Evolutionary conservation across 2,797 vertebrate species (phyloP), one percentile per base, ranked within the genome.

Genomic region (Enteromius argenteus): DNA sequence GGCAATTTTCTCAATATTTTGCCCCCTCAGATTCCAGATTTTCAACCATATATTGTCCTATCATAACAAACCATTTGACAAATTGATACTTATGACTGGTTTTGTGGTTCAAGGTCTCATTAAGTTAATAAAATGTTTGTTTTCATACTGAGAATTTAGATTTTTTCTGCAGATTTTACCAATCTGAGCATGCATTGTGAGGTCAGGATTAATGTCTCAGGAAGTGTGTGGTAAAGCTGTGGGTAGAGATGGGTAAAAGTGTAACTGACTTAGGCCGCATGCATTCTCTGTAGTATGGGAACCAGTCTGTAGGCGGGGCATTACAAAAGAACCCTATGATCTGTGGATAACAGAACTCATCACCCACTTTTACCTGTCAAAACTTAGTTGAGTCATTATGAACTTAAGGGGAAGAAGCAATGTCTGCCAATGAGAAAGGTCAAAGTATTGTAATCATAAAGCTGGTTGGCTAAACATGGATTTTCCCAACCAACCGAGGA

Each of bases 201-300:
- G 53, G 51, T 82, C 60, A 68, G 27, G 23, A 75, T 14, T 44
- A 71, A 62, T 86, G 83, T 64, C 68, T 84, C 79, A 91, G 88
- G 90, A 92, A 90, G 88, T 88, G 32, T 89, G 53, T 56, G 51
- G 60, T 62, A 3, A 9, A 32, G 30, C 37, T 4, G 39, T 37
- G 32, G 23, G 58, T 60, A 32, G n/a, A 42, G 19, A 32, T 32
- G 14, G 23, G 44, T 46, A 11, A 0, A 35, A 44, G 64, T 21
- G 4, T 44, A 35, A 88, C 89, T 83, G 30, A 11, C 23, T 81
- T 46, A 3, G 67, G 15, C 23, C 37, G 21, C 8, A 42, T 79
- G 51, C 84, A 75, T 32, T 79, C 69, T 84, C 56, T 71, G 21
- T 81, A 68, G 81, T 79, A 58, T 78, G 44, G 44, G 67, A 76